Conservation (phyloP, 2,113 vertebrate genomes). For the Bambusicola thoracicus region DNA sequence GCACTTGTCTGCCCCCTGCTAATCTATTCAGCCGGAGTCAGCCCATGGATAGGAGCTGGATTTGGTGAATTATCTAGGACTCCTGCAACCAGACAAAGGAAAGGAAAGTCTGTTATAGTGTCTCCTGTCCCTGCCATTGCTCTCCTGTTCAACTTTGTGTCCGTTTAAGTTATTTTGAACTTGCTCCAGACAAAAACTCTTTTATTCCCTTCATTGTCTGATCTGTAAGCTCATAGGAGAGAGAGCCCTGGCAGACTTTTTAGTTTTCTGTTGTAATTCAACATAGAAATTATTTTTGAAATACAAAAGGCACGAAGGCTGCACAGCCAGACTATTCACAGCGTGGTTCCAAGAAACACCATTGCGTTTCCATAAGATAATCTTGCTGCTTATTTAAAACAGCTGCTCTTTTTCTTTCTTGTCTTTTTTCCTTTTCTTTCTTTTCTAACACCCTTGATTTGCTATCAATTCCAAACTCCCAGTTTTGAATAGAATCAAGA, state of each 20-base stretch:
- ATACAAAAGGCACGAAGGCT: conserved; percentile 9
- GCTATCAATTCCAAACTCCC: background rate
- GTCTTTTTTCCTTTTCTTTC: too few species aligned
- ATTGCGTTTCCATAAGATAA: background rate
- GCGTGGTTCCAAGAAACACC: conserved; percentile 39
- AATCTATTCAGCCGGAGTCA: conserved; percentile 49
- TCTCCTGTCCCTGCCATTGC: background rate
- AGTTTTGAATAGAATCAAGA: conserved; percentile 1
- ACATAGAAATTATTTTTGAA: conserved; percentile 57
- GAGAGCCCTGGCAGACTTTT: conserved; percentile 24
- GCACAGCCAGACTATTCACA: conserved; percentile 33
- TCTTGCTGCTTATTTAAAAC: conserved; percentile 35
- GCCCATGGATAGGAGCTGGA: conserved; percentile 17
- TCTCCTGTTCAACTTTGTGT: background rate
- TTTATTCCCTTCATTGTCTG: conserved; percentile 30
- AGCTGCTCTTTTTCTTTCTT: background rate
- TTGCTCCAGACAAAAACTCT: conserved; percentile 47
- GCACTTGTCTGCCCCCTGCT: conserved; percentile 55
- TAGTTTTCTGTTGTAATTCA: conserved; percentile 30
- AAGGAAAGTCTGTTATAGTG: conserved; percentile 40
- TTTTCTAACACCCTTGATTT: background rate
- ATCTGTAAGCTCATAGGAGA: conserved; percentile 6
- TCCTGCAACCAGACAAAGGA: conserved; percentile 41
- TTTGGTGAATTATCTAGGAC: conserved; percentile 43
- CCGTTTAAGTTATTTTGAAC: conserved; percentile 37